phyloP scores from a whole-genome alignment of 1,140 invertebrate species.

The Lamellibrachia luymesi region DNA sequence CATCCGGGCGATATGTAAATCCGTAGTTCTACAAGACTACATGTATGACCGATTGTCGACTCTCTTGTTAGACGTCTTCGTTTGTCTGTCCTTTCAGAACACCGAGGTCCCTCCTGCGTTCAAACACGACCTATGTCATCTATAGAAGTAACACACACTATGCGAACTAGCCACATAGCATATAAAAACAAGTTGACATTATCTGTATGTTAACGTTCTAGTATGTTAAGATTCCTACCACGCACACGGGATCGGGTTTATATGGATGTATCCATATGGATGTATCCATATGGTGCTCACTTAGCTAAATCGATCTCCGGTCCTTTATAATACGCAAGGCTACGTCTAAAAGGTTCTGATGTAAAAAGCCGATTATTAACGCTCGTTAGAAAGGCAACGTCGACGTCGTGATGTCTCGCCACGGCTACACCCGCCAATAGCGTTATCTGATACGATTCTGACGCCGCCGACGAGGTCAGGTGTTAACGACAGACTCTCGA shows the following conservation, averaged over 20 bases:
- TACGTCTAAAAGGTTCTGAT: background rate
- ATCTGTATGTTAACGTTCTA: background rate
- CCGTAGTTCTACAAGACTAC: background rate
- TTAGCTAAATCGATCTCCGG: background rate
- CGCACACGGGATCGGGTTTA: background rate
- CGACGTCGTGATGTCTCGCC: background rate
- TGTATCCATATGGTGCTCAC: background rate
- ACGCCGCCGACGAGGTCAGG: background rate
- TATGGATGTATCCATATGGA: background rate
- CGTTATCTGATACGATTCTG: background rate
- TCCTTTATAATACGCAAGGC: background rate
- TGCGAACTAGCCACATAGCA: background rate
- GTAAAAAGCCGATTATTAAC: background rate
- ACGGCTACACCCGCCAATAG: background rate
- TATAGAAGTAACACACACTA: background rate
- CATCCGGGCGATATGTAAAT: background rate
- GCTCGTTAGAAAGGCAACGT: background rate
- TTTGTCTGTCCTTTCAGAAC: background rate
- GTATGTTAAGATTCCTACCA: background rate
- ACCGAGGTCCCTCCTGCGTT: background rate
- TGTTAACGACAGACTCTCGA: background rate
- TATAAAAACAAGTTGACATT: background rate
- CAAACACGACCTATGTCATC: background rate
- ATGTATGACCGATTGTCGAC: background rate
- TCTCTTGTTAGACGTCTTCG: background rate